phyloP scores from a whole-genome alignment of 92 coral and sea anemone species.

The Epizoanthus ramosus region DNA sequence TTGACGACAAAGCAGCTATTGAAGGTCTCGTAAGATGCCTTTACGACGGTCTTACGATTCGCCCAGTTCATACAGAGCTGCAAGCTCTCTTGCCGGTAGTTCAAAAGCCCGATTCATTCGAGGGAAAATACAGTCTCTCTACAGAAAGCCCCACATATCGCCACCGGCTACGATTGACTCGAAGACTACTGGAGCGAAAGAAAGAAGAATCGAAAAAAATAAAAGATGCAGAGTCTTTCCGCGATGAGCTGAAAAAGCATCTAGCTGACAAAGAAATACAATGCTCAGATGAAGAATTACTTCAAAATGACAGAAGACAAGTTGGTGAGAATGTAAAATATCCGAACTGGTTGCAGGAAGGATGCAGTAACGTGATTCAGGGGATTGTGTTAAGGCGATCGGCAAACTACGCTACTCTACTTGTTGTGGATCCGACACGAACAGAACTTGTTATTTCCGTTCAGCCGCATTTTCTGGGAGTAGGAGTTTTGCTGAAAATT shows the following conservation, averaged over 20 bases:
- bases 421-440: background rate
- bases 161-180: constrained; percentile 9
- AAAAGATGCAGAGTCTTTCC: background rate
- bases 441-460: background rate
- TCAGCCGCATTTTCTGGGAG: background rate
- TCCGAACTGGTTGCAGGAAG: constrained; percentile 4
- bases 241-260: background rate
- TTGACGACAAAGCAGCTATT: too few species aligned
- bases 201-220: background rate
- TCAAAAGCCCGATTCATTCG: too few species aligned
- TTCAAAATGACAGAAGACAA: background rate
- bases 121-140: too few species aligned
- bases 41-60: too few species aligned
- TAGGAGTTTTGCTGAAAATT: constrained; percentile 16
- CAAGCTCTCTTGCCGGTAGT: too few species aligned
- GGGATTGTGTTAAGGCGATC: constrained; percentile 25
- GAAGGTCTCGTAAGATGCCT: too few species aligned
- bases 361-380: background rate
- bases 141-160: constrained; percentile 20
- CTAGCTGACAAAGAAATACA: background rate
- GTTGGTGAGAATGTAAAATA: background rate
- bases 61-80: too few species aligned
- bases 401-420: background rate
- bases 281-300: constrained; percentile 19
- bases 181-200: background rate